Conservation (phyloP, 2,888 invertebrate genomes). For the Phaedon cochleariae region DNA sequence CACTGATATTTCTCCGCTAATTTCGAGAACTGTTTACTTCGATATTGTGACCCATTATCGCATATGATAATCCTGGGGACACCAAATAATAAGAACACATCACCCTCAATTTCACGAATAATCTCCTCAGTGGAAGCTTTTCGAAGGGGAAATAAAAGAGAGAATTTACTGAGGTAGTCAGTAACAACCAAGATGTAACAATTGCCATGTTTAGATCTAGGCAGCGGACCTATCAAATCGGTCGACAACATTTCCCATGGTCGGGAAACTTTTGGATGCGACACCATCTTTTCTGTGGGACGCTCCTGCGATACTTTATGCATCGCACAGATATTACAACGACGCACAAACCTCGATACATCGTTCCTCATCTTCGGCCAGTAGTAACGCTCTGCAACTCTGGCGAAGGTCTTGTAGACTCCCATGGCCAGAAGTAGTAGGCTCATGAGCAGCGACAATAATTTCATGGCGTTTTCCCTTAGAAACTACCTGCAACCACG, state of each 20-base stretch:
- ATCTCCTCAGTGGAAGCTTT: slow-evolving; percentile 15
- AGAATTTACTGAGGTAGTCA: slow-evolving; percentile 25
- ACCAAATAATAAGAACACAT: slow-evolving; percentile 27
- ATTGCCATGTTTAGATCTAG: slow-evolving; percentile 22
- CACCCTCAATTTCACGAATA: slow-evolving; percentile 10
- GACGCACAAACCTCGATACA: no score
- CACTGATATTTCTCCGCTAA: slow-evolving; percentile 17
- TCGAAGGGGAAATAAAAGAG: slow-evolving; percentile 20
- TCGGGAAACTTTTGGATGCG: slow-evolving; percentile 5
- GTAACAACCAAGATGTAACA: slow-evolving; percentile 21
- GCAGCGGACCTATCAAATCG: slow-evolving; percentile 31
- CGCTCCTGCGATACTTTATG: no score
- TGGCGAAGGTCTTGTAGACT: no score
- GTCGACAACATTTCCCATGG: slow-evolving; percentile 29
- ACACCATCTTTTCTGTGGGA: slow-evolving; percentile 13
- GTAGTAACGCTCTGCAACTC: no score
- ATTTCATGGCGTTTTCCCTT: no score
- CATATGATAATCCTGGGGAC: no score
- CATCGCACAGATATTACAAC: no score
- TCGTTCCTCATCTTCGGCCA: no score
- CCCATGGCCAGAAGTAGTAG: no score
- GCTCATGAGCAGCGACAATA: no score
- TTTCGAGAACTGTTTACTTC: slow-evolving; percentile 4
- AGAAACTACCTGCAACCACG: no score
- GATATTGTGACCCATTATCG: slow-evolving; percentile 27